A percentile compares a stretch with the other conserved stretches of the same genome.
Conservation (phyloP, 2,797 vertebrate genomes). For the Emydoidea blandingii region DNA sequence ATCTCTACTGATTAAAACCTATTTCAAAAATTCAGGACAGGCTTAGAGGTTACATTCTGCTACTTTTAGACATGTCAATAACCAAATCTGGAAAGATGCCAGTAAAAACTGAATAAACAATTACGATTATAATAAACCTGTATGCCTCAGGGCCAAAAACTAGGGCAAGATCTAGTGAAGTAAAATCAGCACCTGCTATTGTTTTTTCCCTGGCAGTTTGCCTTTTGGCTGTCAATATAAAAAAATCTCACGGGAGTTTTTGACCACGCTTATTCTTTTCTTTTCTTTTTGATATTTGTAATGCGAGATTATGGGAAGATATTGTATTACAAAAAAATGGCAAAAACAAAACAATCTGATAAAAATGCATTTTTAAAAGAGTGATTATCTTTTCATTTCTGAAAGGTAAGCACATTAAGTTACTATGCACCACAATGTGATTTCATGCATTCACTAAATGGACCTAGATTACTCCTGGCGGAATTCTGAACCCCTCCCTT, state of each 20-base stretch:
- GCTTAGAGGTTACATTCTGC: constrained; percentile 34
- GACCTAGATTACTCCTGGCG: background rate
- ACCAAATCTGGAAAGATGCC: constrained; percentile 56
- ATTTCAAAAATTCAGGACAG: constrained; percentile 15
- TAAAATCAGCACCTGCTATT: background rate
- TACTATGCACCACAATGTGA: constrained; percentile 13
- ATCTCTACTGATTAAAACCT: constrained; percentile 21
- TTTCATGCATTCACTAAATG: constrained; percentile 58
- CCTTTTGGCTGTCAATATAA: background rate
- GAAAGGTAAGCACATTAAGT: constrained; percentile 20
- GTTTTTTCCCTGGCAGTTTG: background rate
- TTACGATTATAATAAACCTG: constrained; percentile 51
- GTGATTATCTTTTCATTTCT: constrained; percentile 34
- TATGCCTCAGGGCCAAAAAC: constrained; percentile 36
- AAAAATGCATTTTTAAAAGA: constrained; percentile 70
- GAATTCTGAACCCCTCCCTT: background rate
- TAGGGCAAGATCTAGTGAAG: constrained; percentile 30
- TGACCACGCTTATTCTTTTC: background rate
- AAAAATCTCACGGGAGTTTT: background rate
- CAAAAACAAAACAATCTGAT: constrained; percentile 1
- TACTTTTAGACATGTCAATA: constrained; percentile 52
- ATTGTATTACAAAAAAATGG: constrained; percentile 37
- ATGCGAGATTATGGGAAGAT: background rate
- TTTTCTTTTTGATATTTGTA: background rate
- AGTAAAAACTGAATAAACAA: constrained; percentile 57